Evolutionary conservation across 2,113 vertebrate genomes (phyloP).

Genomic region (Oxyura jamaicensis): DNA sequence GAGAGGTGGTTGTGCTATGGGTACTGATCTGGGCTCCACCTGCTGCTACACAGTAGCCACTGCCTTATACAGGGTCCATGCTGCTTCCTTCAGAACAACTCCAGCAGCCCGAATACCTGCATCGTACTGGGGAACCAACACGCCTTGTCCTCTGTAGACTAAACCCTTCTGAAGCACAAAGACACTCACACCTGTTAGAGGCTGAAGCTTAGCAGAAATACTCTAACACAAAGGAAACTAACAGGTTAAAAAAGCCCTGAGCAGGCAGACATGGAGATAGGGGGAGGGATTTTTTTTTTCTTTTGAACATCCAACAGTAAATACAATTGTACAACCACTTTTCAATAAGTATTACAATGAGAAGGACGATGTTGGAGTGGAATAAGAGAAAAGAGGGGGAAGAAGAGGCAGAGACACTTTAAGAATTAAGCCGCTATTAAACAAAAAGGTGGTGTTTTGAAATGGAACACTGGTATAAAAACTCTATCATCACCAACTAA

Average conservation of each 20-base stretch:
- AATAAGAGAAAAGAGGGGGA: neutral
- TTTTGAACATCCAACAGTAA: neutral
- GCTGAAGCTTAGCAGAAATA: neutral
- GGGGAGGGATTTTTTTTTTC: neutral
- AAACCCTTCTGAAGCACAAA: neutral
- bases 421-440: neutral
- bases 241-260: neutral
- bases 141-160: neutral
- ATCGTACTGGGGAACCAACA: fast-evolving
- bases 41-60: neutral
- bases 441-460: neutral
- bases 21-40: neutral
- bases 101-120: neutral
- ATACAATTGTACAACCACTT: neutral
- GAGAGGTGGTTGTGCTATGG: neutral
- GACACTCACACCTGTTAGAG: neutral
- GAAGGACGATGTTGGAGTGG: neutral
- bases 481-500: neutral
- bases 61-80: fast-evolving
- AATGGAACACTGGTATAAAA: constrained; percentile 28
- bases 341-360: constrained; percentile 2
- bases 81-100: neutral
- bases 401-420: neutral
- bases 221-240: neutral
- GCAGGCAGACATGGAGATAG: neutral